These are phyloP conservation scores for Onychorhynchus coronatus DNA, from an alignment of 2,113 vertebrate genomes.

Conservation along the genomic window DNA sequence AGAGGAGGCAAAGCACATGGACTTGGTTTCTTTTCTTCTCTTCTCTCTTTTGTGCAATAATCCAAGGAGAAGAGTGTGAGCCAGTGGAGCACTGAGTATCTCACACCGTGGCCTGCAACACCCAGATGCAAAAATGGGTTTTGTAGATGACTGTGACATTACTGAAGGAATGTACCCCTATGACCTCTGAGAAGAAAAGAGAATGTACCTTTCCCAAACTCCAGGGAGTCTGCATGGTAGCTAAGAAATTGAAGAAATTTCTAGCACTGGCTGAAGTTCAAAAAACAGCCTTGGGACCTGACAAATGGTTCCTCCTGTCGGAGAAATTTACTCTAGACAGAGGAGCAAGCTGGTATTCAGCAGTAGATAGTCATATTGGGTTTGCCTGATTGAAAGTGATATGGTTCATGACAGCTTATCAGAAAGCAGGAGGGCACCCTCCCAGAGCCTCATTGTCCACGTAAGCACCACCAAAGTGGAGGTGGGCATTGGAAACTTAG, in stretches of 20 bases:
- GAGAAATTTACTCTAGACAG: not conserved
- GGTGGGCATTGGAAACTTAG: not conserved
- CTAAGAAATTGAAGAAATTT: not conserved
- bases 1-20: not conserved
- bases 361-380: not conserved
- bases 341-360: not conserved
- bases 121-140: not conserved
- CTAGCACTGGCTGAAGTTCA: not conserved
- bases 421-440: not conserved
- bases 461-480: not conserved
- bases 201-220: not conserved
- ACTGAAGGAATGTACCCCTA: not conserved
- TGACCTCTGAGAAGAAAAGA: not conserved
- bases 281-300: not conserved
- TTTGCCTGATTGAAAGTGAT: not conserved
- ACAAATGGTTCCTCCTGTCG: not conserved
- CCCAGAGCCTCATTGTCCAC: not conserved
- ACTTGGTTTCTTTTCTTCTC: not conserved
- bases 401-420: not conserved
- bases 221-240: not conserved
- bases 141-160: not conserved
- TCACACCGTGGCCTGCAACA: not conserved
- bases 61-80: not conserved
- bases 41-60: not conserved
- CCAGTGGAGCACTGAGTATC: not conserved